Evolutionary conservation across 2,797 vertebrate genomes (phyloP).

Genomic region (Rhyacichthys aspro): DNA sequence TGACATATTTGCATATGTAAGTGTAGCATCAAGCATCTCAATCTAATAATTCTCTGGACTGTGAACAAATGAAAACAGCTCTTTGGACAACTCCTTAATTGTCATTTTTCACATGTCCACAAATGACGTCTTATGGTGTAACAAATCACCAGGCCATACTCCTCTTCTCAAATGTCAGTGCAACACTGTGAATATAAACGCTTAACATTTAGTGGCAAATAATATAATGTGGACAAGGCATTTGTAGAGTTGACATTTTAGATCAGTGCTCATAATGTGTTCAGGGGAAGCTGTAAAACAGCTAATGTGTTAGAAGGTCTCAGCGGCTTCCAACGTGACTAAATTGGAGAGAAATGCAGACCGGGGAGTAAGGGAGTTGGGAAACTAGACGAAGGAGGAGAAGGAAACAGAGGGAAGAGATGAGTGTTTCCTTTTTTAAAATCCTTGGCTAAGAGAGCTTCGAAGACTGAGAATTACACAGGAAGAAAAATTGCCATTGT

Average conservation of each 20-base stretch:
- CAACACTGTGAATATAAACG: conserved; percentile 70
- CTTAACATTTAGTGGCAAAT: conserved; percentile 76
- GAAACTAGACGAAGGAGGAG: conserved; percentile 40
- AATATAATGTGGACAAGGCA: conserved; percentile 74
- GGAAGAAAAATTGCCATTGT: conserved; percentile 83
- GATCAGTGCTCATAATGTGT: conserved; percentile 77
- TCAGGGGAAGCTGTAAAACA: conserved; percentile 71
- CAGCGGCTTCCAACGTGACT: conserved; percentile 56
- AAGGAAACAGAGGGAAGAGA: conserved; percentile 30
- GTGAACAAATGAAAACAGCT: conserved; percentile 25
- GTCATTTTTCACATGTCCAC: conserved; percentile 63
- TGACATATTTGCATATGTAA: conserved; percentile 29
- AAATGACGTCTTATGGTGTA: conserved; percentile 52
- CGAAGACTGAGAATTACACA: conserved; percentile 67
- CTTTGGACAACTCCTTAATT: conserved; percentile 32
- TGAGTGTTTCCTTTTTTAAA: conserved; percentile 50
- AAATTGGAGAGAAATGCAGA: conserved; percentile 68
- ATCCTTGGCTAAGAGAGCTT: conserved; percentile 51
- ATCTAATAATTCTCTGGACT: conserved; percentile 25
- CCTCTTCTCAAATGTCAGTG: conserved; percentile 76
- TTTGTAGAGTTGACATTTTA: conserved; percentile 82
- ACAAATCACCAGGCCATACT: conserved; percentile 48
- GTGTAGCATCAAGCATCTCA: conserved; percentile 22
- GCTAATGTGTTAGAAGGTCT: conserved; percentile 71
- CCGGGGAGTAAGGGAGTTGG: conserved; percentile 60